Percentiles rank a stretch among this genome's conserved stretches.
Evolutionary conservation across 2,113 vertebrate genomes (phyloP).

Genomic region (Axis porcinus): DNA sequence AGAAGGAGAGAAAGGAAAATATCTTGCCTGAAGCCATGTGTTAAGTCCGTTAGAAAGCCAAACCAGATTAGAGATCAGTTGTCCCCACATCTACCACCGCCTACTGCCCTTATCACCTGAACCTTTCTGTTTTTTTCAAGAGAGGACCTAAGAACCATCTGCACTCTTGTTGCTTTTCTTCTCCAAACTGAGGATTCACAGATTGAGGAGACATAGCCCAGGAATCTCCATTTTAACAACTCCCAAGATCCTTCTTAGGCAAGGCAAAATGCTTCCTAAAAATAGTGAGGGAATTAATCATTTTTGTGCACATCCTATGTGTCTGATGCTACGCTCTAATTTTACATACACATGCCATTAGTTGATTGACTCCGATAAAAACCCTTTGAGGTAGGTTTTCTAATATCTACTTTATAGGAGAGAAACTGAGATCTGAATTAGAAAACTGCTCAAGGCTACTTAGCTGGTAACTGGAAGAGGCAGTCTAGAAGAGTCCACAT

Average conservation of each 20-base stretch:
- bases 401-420: background rate
- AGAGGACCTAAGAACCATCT: background rate
- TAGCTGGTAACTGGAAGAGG: background rate
- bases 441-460: background rate
- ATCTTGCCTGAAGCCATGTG: background rate
- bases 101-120: background rate
- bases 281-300: background rate
- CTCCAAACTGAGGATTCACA: background rate
- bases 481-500: background rate
- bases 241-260: background rate
- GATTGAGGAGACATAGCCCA: background rate
- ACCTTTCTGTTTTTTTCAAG: background rate
- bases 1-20: background rate
- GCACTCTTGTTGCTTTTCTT: background rate
- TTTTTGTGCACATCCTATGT: background rate
- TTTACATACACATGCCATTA: background rate
- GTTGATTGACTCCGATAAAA: background rate
- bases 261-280: background rate
- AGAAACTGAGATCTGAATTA: background rate
- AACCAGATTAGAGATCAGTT: background rate
- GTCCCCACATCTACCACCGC: background rate
- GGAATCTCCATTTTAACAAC: background rate
- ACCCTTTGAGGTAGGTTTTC: background rate
- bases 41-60: background rate
- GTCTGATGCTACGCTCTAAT: background rate